These are phyloP conservation scores for Zoroaster sp. DNA, from an alignment of 53 echinoderm and acorn worm genomes.

Conservation along the genomic window DNA sequence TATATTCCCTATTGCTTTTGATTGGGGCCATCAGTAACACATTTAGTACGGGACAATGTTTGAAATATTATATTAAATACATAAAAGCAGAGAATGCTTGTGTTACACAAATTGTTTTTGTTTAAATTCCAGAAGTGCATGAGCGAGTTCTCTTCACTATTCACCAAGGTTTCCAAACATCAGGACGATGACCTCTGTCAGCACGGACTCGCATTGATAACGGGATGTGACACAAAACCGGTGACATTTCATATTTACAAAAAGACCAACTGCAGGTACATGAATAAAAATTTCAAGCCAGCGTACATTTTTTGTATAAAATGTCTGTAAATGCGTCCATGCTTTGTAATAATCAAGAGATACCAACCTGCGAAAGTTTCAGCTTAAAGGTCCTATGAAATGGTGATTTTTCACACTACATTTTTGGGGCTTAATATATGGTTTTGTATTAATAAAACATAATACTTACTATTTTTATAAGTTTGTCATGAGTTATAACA, in stretches of 20 bases:
- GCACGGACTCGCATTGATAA: not conserved
- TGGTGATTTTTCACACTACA: too few species aligned
- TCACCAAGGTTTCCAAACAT: not conserved
- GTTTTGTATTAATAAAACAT: too few species aligned
- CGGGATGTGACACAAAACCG: not conserved
- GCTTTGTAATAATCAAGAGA: not conserved
- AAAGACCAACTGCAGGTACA: constrained; percentile 43
- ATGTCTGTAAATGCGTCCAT: not conserved
- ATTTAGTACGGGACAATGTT: not conserved
- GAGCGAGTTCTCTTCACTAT: constrained; percentile 21
- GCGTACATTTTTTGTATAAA: too few species aligned
- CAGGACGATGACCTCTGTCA: not conserved
- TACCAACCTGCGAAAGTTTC: too few species aligned
- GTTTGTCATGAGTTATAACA: too few species aligned
- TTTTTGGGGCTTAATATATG: not conserved
- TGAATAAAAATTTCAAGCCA: too few species aligned
- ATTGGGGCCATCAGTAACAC: not conserved
- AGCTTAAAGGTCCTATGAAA: too few species aligned
- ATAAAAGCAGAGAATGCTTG: not conserved
- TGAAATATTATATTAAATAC: not conserved
- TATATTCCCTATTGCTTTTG: not conserved
- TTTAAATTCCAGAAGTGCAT: not conserved
- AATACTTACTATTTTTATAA: too few species aligned
- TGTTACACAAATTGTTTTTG: not conserved
- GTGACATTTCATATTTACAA: constrained; percentile 45